Evolutionary conservation across 1,140 invertebrate species (phyloP), one percentile per base, ranked within the genome.

Genomic region (Charaxes varanes): DNA sequence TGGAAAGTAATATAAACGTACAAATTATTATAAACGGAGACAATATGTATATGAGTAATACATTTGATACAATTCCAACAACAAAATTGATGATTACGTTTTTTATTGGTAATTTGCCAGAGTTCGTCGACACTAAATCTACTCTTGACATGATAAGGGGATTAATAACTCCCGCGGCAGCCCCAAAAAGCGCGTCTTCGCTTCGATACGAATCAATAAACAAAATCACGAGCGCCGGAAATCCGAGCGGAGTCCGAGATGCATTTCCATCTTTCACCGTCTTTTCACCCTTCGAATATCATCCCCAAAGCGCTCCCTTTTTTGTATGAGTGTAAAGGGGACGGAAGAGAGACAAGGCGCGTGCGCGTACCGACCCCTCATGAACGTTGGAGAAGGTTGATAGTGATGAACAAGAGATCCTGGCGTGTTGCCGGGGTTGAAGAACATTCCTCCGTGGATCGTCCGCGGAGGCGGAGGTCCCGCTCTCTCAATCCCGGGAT

Each of bases 201-300:
- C 47, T 55, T 40, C 58, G 69, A 64, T 68, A 63, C 64, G 68
- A 79, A 81, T 81, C 77, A 76, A 81, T 81, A 81, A 81, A 77
- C 77, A 76, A 81, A 77, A 81, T 81, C 74, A 76, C 64, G 50
- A 64, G 59, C 70, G 56, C 62, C 73, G 73, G 77, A 81, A 77
- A 81, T 79, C 73, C 72, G 77, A 81, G 64, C 66, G 54, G 52
- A 67, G 62, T 72, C 56, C 65, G 70, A 74, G 72, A 81, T 81
- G 77, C 77, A 81, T 78, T 79, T 78, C 77, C 72, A 80, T 77
- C 71, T 76, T 79, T 76, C 72, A 72, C 54, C 65, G 70, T 79
- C 71, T 72, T 68, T 76, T 70, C 73, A 81, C 77, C 77, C 77
- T 78, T 70, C 77, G 70, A 72, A 74, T 57, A 74, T 63, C 72